Base-by-base conservation (phyloP, 2,888 invertebrate species). In the Volucella bombylans region DNA sequence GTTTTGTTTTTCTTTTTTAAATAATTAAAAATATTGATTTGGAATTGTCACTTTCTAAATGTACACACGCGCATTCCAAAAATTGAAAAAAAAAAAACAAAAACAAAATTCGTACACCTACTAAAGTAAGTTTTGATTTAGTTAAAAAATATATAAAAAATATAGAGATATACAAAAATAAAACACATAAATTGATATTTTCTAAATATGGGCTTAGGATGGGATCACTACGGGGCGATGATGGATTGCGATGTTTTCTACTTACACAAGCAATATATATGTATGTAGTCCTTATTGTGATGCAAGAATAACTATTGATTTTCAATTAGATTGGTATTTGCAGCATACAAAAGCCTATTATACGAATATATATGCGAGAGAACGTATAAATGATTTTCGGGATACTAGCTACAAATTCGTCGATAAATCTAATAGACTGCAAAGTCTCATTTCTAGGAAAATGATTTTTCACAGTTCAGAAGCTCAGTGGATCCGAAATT, bases 141-240 rank as follows among this genome's bases (percentile, higher is more conserved):
- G 54, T 68, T 31, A 38, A 69, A 55, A 43, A 31, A 31, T 0
- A 31, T 1, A 31, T 6, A 31, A 31, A 31, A 31, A 31, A 11
- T 23, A 23, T 3, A 23, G 18, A 23, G 18, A 23, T 23, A 61
- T 9, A 73, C 45, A 57, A 49, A 52, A 38, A 49, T 15, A 69
- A 52, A 61, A 68, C 6, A 62, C 31, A 31, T 31, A 31, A 31
- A 31, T 31, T 31, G 6, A 31, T 62, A 62, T 54, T 45, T 68
- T 69, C 78, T 83, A 79, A 43, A n/a, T 72, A 64, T 52, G 72
- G 81, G 18, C 64, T 85, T 59, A 49, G 85, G 85, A 85, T 81
- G 85, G 85, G 85, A 85, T 80, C 45, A 85, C 77, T 85, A 85
- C 85, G 68, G 85, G 85, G 31, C 54, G 72, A 85, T 71, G 80